These are phyloP conservation scores for Mimachlamys varia DNA, from an alignment of 2,888 invertebrate genomes.

Conservation along the genomic window DNA sequence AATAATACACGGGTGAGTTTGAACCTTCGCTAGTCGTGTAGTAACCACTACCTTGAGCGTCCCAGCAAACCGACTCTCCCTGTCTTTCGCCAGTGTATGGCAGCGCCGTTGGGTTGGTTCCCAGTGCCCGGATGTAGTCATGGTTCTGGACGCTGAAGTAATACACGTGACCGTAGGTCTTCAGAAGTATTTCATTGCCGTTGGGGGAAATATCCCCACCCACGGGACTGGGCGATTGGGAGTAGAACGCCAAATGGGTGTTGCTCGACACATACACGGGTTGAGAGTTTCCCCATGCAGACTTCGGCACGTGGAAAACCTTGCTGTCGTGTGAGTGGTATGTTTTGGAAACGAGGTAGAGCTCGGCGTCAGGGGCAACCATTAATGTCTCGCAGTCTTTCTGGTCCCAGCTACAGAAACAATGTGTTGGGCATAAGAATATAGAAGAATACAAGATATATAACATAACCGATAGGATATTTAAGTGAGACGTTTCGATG, in stretches of 20 bases:
- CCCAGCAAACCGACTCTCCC: constrained; percentile 61
- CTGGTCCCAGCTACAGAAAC: constrained; percentile 60
- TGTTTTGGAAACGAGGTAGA: constrained; percentile 62
- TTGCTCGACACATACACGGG: constrained; percentile 49
- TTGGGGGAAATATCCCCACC: constrained; percentile 63
- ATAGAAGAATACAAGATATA: no score
- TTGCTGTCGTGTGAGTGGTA: constrained; percentile 49
- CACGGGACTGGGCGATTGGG: constrained; percentile 49
- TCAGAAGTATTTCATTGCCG: constrained; percentile 48
- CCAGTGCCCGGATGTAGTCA: constrained; percentile 49
- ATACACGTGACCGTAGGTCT: constrained; percentile 39
- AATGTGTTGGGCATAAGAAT: background rate
- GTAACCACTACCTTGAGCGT: constrained; percentile 51
- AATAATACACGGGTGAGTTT: constrained; percentile 53
- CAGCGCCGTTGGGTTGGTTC: constrained; percentile 44
- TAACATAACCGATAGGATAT: no score
- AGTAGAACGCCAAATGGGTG: constrained; percentile 47
- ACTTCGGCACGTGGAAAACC: constrained; percentile 55
- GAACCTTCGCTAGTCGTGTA: constrained; percentile 61
- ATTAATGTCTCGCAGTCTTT: constrained; percentile 62
- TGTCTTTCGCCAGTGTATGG: constrained; percentile 57
- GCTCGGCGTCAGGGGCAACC: constrained; percentile 57
- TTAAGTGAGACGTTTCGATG: no score
- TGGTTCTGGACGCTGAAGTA: constrained; percentile 56
- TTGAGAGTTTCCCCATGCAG: constrained; percentile 53